Evolutionary conservation across 1,140 invertebrate species (phyloP).

Genomic region (Elymnias hypermnestra): DNA sequence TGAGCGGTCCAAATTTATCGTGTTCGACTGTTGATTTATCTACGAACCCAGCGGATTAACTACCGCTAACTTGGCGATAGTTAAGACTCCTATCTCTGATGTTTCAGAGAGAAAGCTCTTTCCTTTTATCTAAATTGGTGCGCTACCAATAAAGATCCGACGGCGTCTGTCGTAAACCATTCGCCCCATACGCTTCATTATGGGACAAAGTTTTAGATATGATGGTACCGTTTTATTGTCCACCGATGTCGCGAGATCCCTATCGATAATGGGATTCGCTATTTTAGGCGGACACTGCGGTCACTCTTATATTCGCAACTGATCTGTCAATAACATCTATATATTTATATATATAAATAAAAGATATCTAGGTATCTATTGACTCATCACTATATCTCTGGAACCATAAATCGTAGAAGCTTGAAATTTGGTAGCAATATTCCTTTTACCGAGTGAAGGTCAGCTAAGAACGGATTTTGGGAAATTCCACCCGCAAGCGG

Average conservation of each 20-base stretch:
- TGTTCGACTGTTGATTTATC: slow-evolving; percentile 73
- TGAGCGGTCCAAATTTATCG: slow-evolving; percentile 64
- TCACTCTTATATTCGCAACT: background rate
- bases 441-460: too few relatives aligned
- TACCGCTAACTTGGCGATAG: slow-evolving; percentile 75
- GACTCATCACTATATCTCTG: too few relatives aligned
- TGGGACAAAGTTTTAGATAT: slow-evolving; percentile 75
- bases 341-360: too few relatives aligned
- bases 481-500: too few relatives aligned
- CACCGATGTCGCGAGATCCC: slow-evolving; percentile 69
- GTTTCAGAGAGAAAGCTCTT: slow-evolving; percentile 70
- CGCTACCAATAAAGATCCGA: slow-evolving; percentile 73
- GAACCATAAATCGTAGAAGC: too few relatives aligned
- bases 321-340: background rate
- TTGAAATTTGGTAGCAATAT: too few relatives aligned
- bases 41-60: slow-evolving; percentile 63
- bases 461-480: too few relatives aligned
- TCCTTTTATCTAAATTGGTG: slow-evolving; percentile 76
- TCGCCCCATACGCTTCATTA: slow-evolving; percentile 75
- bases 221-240: slow-evolving; percentile 75
- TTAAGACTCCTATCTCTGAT: slow-evolving; percentile 73
- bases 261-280: slow-evolving; percentile 69
- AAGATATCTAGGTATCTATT: too few relatives aligned
- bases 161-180: slow-evolving; percentile 72
- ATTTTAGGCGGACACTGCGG: slow-evolving; percentile 27